Percentiles rank a stretch among this genome's conserved stretches.
phyloP scores from a whole-genome alignment of 2,797 vertebrate species.

The Huso huso region DNA sequence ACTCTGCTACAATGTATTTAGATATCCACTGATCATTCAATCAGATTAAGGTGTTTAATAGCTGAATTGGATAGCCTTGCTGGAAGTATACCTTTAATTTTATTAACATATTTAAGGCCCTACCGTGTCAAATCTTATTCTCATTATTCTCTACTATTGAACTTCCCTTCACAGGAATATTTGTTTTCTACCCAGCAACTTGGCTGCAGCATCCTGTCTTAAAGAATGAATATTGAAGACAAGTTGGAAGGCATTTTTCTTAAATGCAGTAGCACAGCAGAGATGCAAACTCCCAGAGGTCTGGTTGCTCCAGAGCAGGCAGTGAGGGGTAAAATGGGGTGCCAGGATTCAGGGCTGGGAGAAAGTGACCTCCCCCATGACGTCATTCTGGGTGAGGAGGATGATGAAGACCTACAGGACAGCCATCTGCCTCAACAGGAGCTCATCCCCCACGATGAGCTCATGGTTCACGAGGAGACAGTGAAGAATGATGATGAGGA shows the following conservation, averaged over 20 bases:
- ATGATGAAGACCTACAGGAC: slow-evolving; percentile 73
- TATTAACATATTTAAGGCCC: too few relatives aligned
- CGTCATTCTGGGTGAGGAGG: slow-evolving; percentile 68
- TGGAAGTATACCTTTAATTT: too few relatives aligned
- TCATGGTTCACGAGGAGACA: slow-evolving; percentile 94
- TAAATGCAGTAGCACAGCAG: slow-evolving; percentile 82
- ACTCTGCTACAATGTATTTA: too few relatives aligned
- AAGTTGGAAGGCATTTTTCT: slow-evolving; percentile 94
- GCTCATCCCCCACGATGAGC: slow-evolving; percentile 89
- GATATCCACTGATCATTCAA: too few relatives aligned
- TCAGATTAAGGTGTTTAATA: too few relatives aligned
- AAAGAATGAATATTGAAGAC: slow-evolving; percentile 95
- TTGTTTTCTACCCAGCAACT: too few relatives aligned
- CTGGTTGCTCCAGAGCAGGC: slow-evolving; percentile 57
- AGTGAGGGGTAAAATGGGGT: slow-evolving; percentile 8
- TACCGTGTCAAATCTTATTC: too few relatives aligned
- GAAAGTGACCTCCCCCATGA: slow-evolving; percentile 81
- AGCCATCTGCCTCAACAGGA: slow-evolving; percentile 82
- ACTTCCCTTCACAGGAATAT: too few relatives aligned
- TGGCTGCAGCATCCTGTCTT: slow-evolving; percentile 23
- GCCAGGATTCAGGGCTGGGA: slow-evolving; percentile 57
- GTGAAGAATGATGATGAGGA: slow-evolving; percentile 84
- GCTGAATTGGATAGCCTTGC: too few relatives aligned
- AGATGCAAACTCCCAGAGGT: slow-evolving; percentile 70
- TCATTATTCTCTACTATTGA: too few relatives aligned